Conservation (phyloP, 2,888 invertebrate genomes). For the Arctia plantaginis region DNA sequence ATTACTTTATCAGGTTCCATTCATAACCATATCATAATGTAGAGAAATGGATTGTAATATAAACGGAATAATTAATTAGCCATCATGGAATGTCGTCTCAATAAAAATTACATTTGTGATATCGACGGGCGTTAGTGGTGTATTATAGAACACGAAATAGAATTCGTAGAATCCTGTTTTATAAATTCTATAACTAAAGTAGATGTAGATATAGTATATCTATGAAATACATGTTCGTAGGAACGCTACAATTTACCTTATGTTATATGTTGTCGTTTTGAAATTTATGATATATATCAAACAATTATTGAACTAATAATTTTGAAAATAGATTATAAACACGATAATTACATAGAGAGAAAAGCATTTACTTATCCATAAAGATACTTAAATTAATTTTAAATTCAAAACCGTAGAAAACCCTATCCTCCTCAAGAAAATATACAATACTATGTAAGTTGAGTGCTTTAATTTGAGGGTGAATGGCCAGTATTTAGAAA, state of each 20-base stretch:
- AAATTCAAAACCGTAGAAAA: background rate
- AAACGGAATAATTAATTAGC: background rate
- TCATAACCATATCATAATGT: constrained; percentile 7
- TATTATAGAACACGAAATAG: background rate
- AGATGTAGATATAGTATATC: too few relatives aligned
- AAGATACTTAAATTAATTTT: background rate
- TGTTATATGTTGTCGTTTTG: too few relatives aligned
- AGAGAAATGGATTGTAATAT: background rate
- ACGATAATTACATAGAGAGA: too few relatives aligned
- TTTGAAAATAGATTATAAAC: too few relatives aligned
- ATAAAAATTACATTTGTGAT: background rate
- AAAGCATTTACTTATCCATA: too few relatives aligned
- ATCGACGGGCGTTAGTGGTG: background rate
- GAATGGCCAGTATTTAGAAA: too few relatives aligned
- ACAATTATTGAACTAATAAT: too few relatives aligned
- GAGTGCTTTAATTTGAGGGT: too few relatives aligned
- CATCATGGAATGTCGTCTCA: background rate
- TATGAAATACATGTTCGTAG: too few relatives aligned
- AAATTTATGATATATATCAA: too few relatives aligned
- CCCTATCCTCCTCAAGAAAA: background rate
- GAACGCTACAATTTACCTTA: too few relatives aligned
- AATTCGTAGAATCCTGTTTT: background rate
- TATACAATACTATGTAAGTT: background rate
- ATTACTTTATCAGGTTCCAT: constrained; percentile 33
- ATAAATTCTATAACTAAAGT: background rate